Conservation (phyloP, 2,888 invertebrate species). For the Thera britannica region DNA sequence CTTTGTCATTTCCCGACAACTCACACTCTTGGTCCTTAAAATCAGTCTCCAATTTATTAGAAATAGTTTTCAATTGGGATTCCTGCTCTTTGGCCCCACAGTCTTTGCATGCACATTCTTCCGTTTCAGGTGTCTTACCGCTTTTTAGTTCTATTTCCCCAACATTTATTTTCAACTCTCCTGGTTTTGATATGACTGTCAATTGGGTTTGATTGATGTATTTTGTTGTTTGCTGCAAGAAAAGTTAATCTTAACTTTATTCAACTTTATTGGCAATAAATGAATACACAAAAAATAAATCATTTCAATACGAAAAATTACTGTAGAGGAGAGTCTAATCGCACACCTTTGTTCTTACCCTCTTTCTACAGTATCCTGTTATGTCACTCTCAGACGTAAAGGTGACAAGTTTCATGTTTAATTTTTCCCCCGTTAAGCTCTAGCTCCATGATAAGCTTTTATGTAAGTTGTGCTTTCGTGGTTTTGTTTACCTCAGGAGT, state of each 20-base stretch:
- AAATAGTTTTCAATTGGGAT: conserved; percentile 73
- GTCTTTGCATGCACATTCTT: conserved; percentile 54
- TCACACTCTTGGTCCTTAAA: conserved; percentile 73
- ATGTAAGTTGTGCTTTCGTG: neutral
- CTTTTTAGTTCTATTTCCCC: conserved; percentile 40
- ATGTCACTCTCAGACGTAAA: too few relatives aligned
- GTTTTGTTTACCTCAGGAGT: conserved; percentile 63
- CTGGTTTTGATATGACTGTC: conserved; percentile 47
- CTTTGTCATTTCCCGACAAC: conserved; percentile 67
- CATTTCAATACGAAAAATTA: too few relatives aligned
- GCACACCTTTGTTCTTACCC: too few relatives aligned
- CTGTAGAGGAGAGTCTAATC: too few relatives aligned
- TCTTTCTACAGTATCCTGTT: too few relatives aligned
- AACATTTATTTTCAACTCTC: conserved; percentile 32
- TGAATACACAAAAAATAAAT: too few relatives aligned
- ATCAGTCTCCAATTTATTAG: conserved; percentile 77
- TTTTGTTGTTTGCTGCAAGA: conserved; percentile 71
- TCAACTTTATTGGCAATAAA: too few relatives aligned
- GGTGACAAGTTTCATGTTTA: too few relatives aligned
- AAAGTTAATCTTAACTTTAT: neutral
- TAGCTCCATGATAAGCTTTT: too few relatives aligned
- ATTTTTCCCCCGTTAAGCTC: too few relatives aligned
- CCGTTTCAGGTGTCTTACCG: conserved; percentile 51
- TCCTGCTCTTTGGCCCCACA: conserved; percentile 72
- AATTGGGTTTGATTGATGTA: conserved; percentile 77